Conservation (phyloP, 2,113 vertebrate genomes). For the Illadopsis cleaveri region DNA sequence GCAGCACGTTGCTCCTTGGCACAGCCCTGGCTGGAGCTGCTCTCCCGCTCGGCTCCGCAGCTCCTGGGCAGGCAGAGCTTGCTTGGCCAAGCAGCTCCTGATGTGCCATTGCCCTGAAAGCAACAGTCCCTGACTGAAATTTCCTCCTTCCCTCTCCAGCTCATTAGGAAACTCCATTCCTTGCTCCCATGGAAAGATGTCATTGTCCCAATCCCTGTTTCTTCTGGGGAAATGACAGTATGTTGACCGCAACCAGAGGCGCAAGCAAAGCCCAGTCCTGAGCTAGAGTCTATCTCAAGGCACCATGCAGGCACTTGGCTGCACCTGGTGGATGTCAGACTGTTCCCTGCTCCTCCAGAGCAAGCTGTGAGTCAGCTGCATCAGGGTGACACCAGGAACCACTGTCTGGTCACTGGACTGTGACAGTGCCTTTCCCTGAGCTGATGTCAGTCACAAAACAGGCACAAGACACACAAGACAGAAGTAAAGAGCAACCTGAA, state of each 20-base stretch:
- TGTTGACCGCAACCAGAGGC: background rate
- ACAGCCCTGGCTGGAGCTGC: background rate
- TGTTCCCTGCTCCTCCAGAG: background rate
- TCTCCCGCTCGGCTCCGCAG: background rate
- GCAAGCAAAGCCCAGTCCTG: background rate
- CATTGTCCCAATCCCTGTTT: background rate
- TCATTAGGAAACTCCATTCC: background rate
- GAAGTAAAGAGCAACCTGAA: background rate
- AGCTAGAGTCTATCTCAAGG: background rate
- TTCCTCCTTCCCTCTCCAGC: background rate
- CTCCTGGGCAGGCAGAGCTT: background rate
- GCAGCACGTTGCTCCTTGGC: background rate
- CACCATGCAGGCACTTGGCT: background rate
- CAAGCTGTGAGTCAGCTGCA: background rate
- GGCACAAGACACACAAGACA: background rate
- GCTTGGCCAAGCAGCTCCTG: background rate
- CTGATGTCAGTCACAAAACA: background rate
- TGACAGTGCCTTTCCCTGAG: background rate
- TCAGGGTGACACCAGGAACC: background rate
- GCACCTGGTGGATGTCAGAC: background rate
- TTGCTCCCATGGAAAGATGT: background rate
- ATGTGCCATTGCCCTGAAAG: background rate
- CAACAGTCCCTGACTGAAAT: background rate
- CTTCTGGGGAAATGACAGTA: background rate
- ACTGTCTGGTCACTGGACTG: rapidly evolving